phyloP scores from a whole-genome alignment of 2,797 vertebrate species.

The Rhincodon typus region DNA sequence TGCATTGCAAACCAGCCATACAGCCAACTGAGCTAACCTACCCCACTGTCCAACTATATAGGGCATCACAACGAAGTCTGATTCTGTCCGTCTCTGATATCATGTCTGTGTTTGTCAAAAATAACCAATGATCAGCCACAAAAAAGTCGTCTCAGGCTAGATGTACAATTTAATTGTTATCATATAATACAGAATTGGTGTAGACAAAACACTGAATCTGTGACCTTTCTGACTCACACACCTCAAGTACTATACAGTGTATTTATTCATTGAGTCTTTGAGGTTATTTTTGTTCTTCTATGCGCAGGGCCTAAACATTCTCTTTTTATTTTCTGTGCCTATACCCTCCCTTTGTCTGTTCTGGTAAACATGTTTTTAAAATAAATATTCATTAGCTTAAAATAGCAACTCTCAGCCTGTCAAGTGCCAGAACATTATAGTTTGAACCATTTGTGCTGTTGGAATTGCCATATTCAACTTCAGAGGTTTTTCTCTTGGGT shows the following conservation, averaged over 20 bases:
- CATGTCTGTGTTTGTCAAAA: background rate
- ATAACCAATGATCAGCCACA: background rate
- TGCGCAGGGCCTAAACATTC: background rate
- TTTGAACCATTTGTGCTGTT: background rate
- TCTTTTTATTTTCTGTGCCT: background rate
- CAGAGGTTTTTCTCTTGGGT: background rate
- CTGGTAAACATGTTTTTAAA: background rate
- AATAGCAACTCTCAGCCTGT: background rate
- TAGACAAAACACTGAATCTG: background rate
- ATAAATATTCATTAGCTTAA: background rate
- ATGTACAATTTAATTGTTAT: background rate
- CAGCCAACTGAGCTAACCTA: too few relatives aligned
- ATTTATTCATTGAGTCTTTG: background rate
- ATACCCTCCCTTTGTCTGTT: background rate
- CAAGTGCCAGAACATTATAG: background rate
- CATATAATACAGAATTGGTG: background rate
- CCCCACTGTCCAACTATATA: background rate
- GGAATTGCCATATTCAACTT: background rate
- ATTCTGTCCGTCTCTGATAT: background rate
- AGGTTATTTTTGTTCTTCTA: background rate
- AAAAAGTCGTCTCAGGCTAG: background rate
- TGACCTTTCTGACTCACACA: background rate
- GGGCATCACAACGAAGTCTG: background rate
- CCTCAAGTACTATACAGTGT: background rate
- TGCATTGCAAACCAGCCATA: too few relatives aligned